phyloP scores from a whole-genome alignment of 1,140 invertebrate species.

The Trichomalopsis sarcophagae region DNA sequence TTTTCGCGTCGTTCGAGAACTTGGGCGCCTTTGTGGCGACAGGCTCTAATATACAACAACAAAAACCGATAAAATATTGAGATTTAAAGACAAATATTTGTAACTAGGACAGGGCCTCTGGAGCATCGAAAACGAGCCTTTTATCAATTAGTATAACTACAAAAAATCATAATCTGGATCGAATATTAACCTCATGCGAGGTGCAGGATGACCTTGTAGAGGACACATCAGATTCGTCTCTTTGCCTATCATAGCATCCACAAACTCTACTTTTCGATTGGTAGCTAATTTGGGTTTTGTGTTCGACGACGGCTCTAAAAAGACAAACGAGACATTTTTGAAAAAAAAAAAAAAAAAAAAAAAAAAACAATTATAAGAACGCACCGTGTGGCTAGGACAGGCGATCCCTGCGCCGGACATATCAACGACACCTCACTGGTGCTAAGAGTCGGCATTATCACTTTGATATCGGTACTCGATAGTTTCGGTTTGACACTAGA shows the following conservation, averaged over 20 bases:
- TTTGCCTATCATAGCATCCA: constrained; percentile 60
- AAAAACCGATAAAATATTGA: constrained; percentile 16
- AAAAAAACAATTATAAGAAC: constrained; percentile 47
- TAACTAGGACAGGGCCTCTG: constrained; percentile 42
- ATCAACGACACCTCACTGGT: constrained; percentile 76
- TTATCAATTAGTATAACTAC: not conserved
- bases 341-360: no score
- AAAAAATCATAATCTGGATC: not conserved
- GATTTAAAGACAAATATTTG: constrained; percentile 1
- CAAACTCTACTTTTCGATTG: constrained; percentile 71
- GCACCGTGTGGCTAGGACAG: constrained; percentile 70
- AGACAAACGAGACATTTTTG: constrained; percentile 34
- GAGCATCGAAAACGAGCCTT: not conserved
- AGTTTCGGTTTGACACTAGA: constrained; percentile 76
- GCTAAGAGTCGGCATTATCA: constrained; percentile 62
- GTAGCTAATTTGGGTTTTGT: constrained; percentile 76
- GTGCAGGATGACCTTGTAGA: constrained; percentile 79
- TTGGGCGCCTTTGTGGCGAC: constrained; percentile 85
- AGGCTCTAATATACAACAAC: constrained; percentile 78
- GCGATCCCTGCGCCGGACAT: constrained; percentile 83
- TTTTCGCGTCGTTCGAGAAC: constrained; percentile 82
- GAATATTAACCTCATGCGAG: constrained; percentile 66
- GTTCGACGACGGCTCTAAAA: constrained; percentile 76
- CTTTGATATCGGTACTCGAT: constrained; percentile 71
- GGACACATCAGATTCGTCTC: constrained; percentile 75